A percentile compares a stretch with the other conserved stretches of the same genome.
These are phyloP conservation scores for Ariolimax columbianus DNA, from an alignment of 2,888 invertebrate species.

Conservation along the genomic window DNA sequence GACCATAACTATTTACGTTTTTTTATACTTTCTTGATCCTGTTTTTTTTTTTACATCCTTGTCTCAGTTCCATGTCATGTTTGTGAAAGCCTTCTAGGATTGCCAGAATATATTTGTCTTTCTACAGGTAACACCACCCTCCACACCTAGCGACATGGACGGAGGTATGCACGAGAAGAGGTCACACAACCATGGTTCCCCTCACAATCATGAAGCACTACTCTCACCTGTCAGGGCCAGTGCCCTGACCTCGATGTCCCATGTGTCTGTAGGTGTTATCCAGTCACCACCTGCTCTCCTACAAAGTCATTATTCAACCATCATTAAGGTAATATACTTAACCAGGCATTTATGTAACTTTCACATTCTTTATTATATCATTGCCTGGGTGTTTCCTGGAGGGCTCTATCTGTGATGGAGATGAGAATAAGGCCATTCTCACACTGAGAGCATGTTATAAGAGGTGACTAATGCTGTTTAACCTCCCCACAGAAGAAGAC, in stretches of 20 bases:
- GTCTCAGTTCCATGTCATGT: no score
- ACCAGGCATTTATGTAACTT: background rate
- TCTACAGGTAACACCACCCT: slow-evolving; percentile 60
- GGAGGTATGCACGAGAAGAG: slow-evolving; percentile 48
- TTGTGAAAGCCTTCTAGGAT: no score
- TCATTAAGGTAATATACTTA: slow-evolving; percentile 26
- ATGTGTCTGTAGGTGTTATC: slow-evolving; percentile 33
- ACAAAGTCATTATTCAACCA: slow-evolving; percentile 33
- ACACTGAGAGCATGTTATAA: no score
- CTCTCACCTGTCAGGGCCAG: slow-evolving; percentile 32
- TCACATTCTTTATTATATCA: background rate
- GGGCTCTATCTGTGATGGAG: no score
- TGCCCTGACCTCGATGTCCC: slow-evolving; percentile 29
- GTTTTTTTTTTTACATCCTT: no score
- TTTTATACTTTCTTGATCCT: no score
- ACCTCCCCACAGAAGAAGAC: no score
- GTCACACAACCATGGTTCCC: slow-evolving; percentile 29
- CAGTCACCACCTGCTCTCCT: slow-evolving; percentile 42
- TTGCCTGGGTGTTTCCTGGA: no score
- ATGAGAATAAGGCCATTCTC: no score
- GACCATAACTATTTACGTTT: no score
- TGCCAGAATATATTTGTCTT: background rate
- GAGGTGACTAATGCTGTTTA: no score
- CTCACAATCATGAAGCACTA: slow-evolving; percentile 34
- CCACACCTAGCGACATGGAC: slow-evolving; percentile 60